These are phyloP conservation scores for Pharmacophagus antenor DNA, from an alignment of 2,888 invertebrate genomes.

Conservation along the genomic window DNA sequence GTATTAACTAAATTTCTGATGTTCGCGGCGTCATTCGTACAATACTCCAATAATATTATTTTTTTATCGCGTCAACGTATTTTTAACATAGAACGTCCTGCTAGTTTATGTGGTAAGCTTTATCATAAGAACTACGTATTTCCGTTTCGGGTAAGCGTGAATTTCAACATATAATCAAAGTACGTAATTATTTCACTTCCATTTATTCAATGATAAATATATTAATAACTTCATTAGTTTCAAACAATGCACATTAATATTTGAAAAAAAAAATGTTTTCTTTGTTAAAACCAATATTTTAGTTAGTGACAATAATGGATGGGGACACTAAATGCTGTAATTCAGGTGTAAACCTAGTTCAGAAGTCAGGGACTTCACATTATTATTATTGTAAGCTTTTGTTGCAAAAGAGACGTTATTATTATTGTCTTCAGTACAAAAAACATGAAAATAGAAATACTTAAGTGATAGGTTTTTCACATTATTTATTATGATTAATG, in stretches of 20 bases:
- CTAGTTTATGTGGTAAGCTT: neutral
- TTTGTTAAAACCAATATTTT: too few species aligned
- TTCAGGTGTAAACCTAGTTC: too few species aligned
- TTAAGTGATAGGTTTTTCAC: neutral
- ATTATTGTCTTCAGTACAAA: neutral
- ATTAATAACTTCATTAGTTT: too few species aligned
- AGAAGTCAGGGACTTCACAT: too few species aligned
- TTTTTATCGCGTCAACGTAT: neutral
- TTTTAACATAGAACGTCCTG: neutral
- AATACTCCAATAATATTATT: constrained; percentile 2
- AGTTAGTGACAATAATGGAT: neutral
- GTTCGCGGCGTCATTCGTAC: neutral
- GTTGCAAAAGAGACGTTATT: too few species aligned
- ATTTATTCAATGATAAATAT: too few species aligned
- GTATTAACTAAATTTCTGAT: neutral
- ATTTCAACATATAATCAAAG: neutral
- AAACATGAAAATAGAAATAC: neutral
- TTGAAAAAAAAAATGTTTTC: too few species aligned
- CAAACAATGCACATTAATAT: too few species aligned
- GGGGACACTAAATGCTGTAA: too few species aligned
- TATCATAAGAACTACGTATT: neutral
- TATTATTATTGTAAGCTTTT: too few species aligned
- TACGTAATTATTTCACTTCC: too few species aligned
- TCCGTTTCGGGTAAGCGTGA: neutral
- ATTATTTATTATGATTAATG: neutral